Evolutionary conservation across 2,888 invertebrate species (phyloP).

Genomic region (Hypolimnas misippus): DNA sequence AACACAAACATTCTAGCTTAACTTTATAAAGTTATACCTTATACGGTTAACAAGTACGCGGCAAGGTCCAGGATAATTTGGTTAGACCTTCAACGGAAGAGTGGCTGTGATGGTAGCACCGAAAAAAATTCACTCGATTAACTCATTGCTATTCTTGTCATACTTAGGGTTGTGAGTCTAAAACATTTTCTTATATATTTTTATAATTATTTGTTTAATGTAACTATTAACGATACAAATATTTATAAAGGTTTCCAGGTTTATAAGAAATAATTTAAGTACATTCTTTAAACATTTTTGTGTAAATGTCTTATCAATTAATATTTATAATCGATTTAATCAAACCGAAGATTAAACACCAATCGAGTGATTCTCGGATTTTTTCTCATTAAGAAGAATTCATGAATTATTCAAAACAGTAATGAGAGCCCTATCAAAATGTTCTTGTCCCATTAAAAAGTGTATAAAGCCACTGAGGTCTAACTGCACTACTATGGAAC

Average conservation of each 20-base stretch:
- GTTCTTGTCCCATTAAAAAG: slow-evolving; percentile 22
- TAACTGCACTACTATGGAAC: slow-evolving; percentile 14
- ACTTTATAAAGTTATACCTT: neutral
- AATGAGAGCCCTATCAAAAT: slow-evolving; percentile 8
- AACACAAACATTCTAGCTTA: too few species aligned
- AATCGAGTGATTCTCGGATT: neutral
- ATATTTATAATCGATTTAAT: too few species aligned
- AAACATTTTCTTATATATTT: neutral
- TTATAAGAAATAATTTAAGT: too few species aligned
- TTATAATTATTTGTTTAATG: neutral
- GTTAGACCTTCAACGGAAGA: slow-evolving; percentile 21
- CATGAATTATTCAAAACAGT: slow-evolving; percentile 1
- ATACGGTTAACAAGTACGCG: slow-evolving; percentile 16
- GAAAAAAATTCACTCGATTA: slow-evolving; percentile 13
- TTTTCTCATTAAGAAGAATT: neutral
- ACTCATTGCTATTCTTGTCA: neutral
- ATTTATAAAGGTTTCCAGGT: too few species aligned
- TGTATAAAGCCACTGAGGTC: slow-evolving; percentile 9
- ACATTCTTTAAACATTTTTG: too few species aligned
- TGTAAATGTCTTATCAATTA: too few species aligned
- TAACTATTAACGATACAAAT: too few species aligned
- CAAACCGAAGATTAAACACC: too few species aligned
- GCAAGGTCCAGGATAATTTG: slow-evolving; percentile 17
- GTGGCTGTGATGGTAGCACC: slow-evolving; percentile 4
- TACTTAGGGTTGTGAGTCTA: neutral